Evolutionary conservation across 2,888 invertebrate genomes (phyloP), one percentile per base, ranked within the genome.

Genomic region (Polia nebulosa): DNA sequence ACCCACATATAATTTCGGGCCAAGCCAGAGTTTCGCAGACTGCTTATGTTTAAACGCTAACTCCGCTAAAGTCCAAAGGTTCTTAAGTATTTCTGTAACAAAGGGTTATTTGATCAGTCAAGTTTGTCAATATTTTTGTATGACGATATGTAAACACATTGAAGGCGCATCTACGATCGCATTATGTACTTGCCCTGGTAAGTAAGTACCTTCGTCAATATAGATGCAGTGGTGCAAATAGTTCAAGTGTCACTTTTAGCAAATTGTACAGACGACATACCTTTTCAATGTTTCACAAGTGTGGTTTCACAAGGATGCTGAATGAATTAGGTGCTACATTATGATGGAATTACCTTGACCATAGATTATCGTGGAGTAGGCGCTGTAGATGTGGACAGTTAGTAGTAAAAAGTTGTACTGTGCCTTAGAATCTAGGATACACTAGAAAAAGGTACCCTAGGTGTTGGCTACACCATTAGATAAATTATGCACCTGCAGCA

Each of bases 1-100:
- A 94, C 94, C 94, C 7, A 94, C 84, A 66, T 94, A 94, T 41
- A 94, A 74, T 78, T 93, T 94, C 2, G 93, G 92, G 0, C 94
- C 94, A 3, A 94, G 88, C 94, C 94, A 94, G 55, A 94, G 25
- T 74, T 94, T 94, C 1, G 88, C 88, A n/a, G 85, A 84, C 3
- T 91, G 90, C 61, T 90, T 91, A 62, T 91, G 83, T 73, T 85
- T 80, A 4, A 84, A 61, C 1, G 92, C 90, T 44, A 92, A 51
- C 3, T 85, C 44, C 27, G 91, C 93, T 22, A 94, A 69, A 27
- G 85, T 76, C 78, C 91, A 83, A n/a, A 94, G 56, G 60, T 92
- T 93, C 58, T 88, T 86, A 11, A 92, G 84, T 51, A 94, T 92
- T 86, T 92, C 94, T 94, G 89, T 61, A 88, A 79, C 81, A 85